A percentile compares a stretch with the other conserved stretches of the same genome.
Conservation (phyloP, 2,797 vertebrate genomes). For the Xenentodon cancila region DNA sequence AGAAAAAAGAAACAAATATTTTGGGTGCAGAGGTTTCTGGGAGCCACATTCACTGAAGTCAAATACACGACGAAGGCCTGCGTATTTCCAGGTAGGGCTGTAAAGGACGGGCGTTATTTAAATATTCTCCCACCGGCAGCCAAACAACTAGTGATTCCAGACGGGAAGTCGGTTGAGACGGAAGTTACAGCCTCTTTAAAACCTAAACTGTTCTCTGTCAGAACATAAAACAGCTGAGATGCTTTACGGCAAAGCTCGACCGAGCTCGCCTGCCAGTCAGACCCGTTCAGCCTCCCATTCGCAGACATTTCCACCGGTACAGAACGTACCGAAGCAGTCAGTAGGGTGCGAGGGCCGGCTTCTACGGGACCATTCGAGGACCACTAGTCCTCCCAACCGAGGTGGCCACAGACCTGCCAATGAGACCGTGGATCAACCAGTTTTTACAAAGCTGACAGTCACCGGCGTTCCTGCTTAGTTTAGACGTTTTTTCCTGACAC, state of each 20-base stretch:
- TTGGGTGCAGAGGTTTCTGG: neutral
- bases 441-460: no score
- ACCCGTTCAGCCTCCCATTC: no score
- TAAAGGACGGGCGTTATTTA: neutral
- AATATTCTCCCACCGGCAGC: neutral
- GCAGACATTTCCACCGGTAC: no score
- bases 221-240: neutral
- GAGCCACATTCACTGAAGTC: neutral
- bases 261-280: no score
- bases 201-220: neutral
- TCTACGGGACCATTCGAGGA: no score
- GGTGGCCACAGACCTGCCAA: no score
- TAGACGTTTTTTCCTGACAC: no score
- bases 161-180: neutral
- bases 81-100: slow-evolving; percentile 2
- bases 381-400: no score
- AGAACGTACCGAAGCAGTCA: no score
- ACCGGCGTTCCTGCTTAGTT: no score
- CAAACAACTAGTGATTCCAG: neutral
- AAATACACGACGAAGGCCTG: neutral
- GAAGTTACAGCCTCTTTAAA: neutral
- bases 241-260: neutral
- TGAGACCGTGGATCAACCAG: no score
- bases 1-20: neutral
- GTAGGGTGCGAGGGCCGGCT: no score